phyloP scores from a whole-genome alignment of 2,888 invertebrate genomes.

The Myathropa florea region DNA sequence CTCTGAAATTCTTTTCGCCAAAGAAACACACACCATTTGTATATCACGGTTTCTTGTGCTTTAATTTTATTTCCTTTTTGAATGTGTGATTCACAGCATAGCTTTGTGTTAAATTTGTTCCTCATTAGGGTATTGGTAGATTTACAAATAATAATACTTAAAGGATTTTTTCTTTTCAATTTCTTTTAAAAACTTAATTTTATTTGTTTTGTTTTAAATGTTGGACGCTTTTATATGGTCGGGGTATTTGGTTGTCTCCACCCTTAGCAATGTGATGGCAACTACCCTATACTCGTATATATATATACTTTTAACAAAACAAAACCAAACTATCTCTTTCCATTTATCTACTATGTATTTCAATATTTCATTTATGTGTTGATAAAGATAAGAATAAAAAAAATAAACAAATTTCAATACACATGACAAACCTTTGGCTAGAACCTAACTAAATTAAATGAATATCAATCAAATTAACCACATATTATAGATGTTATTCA shows the following conservation, averaged over 20 bases:
- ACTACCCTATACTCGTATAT: conserved; percentile 9
- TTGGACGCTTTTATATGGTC: conserved; percentile 36
- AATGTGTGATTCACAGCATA: conserved; percentile 51
- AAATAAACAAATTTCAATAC: conserved; percentile 49
- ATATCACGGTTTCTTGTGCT: conserved; percentile 47
- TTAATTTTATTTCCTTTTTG: conserved; percentile 29
- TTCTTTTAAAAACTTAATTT: not conserved
- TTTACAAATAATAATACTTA: conserved; percentile 7
- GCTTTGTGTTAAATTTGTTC: conserved; percentile 52
- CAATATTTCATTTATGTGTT: conserved; percentile 26
- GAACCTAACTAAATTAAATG: not conserved
- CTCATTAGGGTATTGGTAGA: conserved; percentile 46
- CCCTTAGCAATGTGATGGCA: conserved; percentile 23
- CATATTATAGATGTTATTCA: conserved; percentile 29
- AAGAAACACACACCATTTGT: conserved; percentile 38
- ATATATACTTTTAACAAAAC: not conserved
- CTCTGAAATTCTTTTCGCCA: conserved; percentile 6
- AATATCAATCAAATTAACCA: conserved; percentile 11
- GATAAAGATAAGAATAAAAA: conserved; percentile 9
- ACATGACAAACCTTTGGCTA: conserved; percentile 43
- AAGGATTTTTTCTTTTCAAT: not conserved
- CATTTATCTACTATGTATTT: conserved; percentile 9
- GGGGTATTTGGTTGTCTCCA: conserved; percentile 15
- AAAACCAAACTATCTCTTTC: conserved; percentile 12
- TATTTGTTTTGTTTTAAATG: conserved; percentile 17